These are phyloP conservation scores for Galleria mellonella DNA, from an alignment of 1,140 invertebrate genomes.

Conservation along the genomic window DNA sequence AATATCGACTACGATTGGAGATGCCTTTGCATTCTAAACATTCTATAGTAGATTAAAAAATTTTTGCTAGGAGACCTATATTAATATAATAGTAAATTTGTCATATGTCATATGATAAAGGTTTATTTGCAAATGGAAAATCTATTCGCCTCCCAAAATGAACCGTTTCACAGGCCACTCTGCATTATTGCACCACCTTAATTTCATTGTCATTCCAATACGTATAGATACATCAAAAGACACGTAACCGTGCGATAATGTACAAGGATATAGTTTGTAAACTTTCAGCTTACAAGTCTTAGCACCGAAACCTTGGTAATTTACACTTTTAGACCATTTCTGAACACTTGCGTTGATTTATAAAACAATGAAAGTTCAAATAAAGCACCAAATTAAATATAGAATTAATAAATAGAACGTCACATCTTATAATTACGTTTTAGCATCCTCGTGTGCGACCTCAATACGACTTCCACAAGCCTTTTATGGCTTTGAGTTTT, in stretches of 20 bases:
- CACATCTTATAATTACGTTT: neutral
- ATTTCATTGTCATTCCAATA: neutral
- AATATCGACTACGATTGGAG: no score
- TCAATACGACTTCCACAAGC: conserved; percentile 71
- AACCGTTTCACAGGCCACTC: no score
- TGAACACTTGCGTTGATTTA: conserved; percentile 50
- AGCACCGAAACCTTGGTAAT: conserved; percentile 45
- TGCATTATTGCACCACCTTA: no score
- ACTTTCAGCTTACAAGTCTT: conserved; percentile 18
- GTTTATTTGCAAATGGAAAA: no score
- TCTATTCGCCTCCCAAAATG: no score
- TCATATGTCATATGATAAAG: no score
- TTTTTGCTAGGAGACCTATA: no score
- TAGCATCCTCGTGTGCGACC: neutral
- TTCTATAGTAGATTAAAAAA: no score
- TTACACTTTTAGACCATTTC: conserved; percentile 42
- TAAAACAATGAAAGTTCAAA: conserved; percentile 12
- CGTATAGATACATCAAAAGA: conserved; percentile 6
- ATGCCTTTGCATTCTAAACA: no score
- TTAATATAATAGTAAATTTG: no score
- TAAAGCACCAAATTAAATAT: conserved; percentile 30
- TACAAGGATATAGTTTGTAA: conserved; percentile 15
- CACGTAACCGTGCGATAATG: conserved; percentile 2
- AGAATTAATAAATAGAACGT: conserved; percentile 4
- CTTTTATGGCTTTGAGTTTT: conserved; percentile 67